phyloP scores from a whole-genome alignment of 2,113 vertebrate species.

The Talpa occidentalis region DNA sequence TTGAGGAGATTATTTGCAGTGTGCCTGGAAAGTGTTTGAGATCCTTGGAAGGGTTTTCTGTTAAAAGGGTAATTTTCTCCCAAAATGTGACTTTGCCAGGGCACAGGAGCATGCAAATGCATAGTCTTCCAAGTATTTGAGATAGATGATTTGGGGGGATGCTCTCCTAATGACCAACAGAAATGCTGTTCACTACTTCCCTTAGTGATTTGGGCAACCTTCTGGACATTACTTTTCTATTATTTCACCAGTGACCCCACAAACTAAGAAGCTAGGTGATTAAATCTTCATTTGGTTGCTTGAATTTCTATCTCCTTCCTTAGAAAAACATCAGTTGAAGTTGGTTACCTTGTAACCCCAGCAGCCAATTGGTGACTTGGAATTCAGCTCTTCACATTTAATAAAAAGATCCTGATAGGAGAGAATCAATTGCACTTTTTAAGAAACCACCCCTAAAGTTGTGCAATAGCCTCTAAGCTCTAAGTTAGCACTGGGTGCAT shows the following conservation, averaged over 20 bases:
- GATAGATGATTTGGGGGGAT: not conserved
- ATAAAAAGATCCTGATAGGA: too few relatives aligned
- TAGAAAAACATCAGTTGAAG: not conserved
- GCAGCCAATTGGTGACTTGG: not conserved
- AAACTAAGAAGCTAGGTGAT: not conserved
- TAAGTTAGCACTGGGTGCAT: too few relatives aligned
- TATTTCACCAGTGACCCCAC: not conserved
- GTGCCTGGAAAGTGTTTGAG: not conserved
- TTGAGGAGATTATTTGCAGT: not conserved
- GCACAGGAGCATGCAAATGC: fast-evolving
- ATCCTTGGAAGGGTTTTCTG: not conserved
- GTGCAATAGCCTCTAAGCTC: too few relatives aligned
- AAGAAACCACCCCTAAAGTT: not conserved
- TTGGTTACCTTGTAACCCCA: not conserved
- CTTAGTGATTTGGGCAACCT: too few relatives aligned
- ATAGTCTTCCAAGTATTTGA: not conserved
- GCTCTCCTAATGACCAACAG: not conserved
- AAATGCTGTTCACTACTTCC: not conserved
- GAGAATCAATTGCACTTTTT: not conserved
- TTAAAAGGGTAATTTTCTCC: not conserved
- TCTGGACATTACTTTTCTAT: not conserved
- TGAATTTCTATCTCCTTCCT: too few relatives aligned
- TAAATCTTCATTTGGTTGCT: not conserved
- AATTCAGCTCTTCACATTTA: too few relatives aligned
- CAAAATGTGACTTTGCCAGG: fast-evolving